Evolutionary conservation across 2,888 invertebrate species (phyloP).

Genomic region (Chalcosyrphus nemorum): DNA sequence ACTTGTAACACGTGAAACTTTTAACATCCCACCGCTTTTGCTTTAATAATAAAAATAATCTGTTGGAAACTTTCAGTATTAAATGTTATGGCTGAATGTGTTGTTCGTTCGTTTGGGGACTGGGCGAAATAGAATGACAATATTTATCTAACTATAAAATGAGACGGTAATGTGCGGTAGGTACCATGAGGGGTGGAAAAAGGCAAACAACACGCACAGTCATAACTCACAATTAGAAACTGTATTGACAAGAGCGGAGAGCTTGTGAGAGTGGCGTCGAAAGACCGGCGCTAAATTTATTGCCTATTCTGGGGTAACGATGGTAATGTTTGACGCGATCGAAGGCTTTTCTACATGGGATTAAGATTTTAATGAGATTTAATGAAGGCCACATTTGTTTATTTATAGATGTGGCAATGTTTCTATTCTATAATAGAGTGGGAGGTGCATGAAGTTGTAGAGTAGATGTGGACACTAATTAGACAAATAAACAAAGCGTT

Average conservation of each 20-base stretch:
- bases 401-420: slow-evolving; percentile 9
- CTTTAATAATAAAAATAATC: slow-evolving; percentile 34
- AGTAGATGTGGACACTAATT: slow-evolving; percentile 9
- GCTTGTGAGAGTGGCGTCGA: not conserved
- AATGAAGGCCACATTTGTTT: slow-evolving; percentile 37
- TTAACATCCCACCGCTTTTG: not conserved
- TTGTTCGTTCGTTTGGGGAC: not conserved
- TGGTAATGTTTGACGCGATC: slow-evolving; percentile 10
- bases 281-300: slow-evolving; percentile 26
- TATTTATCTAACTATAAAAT: slow-evolving; percentile 54
- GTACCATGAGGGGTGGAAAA: not conserved
- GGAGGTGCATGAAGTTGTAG: not conserved
- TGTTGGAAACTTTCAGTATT: slow-evolving; percentile 48
- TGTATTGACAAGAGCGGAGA: slow-evolving; percentile 24
- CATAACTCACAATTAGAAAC: slow-evolving; percentile 66
- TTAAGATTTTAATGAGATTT: slow-evolving; percentile 58
- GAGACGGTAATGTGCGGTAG: not conserved
- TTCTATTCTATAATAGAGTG: not conserved
- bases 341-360: slow-evolving; percentile 16
- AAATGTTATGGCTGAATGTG: slow-evolving; percentile 16
- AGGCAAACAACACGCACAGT: slow-evolving; percentile 26
- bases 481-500: slow-evolving; percentile 32
- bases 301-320: slow-evolving; percentile 1
- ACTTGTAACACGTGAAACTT: slow-evolving; percentile 44
- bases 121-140: slow-evolving; percentile 19